These are phyloP conservation scores for Pithys albifrons DNA, from an alignment of 2,113 vertebrate genomes.

Conservation along the genomic window DNA sequence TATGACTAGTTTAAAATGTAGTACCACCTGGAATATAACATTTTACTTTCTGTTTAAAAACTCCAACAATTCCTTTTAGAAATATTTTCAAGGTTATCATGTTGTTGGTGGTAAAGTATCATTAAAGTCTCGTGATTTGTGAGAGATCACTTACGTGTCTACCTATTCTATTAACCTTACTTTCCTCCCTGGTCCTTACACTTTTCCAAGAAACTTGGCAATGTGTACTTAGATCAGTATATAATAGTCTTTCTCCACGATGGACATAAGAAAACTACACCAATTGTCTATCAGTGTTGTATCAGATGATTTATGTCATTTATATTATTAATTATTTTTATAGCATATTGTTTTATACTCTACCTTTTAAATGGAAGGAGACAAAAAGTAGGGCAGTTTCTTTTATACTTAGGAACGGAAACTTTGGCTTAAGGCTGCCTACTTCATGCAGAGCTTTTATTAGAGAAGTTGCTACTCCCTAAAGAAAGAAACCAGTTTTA, in stretches of 20 bases:
- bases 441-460: slow-evolving; percentile 92
- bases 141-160: not conserved
- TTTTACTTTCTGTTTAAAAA: not conserved
- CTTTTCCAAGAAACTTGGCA: not conserved
- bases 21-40: not conserved
- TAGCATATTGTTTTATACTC: not conserved
- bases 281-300: not conserved
- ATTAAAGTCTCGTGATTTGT: not conserved
- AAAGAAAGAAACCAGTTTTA: slow-evolving; percentile 11
- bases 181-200: not conserved
- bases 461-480: slow-evolving; percentile 86
- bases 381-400: slow-evolving; percentile 87
- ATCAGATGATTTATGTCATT: not conserved
- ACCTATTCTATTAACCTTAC: not conserved
- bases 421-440: slow-evolving; percentile 91
- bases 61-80: not conserved
- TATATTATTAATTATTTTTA: not conserved
- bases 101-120: not conserved
- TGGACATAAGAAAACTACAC: not conserved
- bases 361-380: slow-evolving; percentile 94
- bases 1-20: not conserved
- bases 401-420: slow-evolving; percentile 86
- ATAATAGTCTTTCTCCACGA: not conserved
- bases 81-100: not conserved
- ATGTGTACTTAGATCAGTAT: not conserved